phyloP scores from a whole-genome alignment of 1,140 invertebrate genomes.

The Arion vulgaris region DNA sequence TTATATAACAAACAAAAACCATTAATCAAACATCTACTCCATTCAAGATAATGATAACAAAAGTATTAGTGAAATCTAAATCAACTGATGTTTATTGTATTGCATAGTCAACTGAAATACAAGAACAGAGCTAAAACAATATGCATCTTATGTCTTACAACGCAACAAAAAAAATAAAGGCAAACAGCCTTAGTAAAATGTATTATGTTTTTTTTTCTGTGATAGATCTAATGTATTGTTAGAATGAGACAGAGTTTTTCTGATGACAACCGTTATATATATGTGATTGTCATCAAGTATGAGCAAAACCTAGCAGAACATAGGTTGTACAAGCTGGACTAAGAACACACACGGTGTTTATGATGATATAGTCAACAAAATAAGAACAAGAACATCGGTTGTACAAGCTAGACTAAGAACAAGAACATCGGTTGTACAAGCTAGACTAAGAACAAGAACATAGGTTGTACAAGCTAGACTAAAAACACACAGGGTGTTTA shows the following conservation, averaged over 20 bases:
- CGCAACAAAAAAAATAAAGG: no score
- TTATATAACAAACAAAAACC: no score
- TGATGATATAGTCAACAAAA: background rate
- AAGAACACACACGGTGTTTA: background rate
- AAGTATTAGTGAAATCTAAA: background rate
- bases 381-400: background rate
- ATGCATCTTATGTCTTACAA: slow-evolving; percentile 9
- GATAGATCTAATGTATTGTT: background rate
- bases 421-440: no score
- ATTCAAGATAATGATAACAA: background rate
- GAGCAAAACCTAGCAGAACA: background rate
- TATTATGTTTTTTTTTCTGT: background rate
- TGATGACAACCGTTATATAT: background rate
- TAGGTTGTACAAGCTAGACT: background rate
- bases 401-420: no score
- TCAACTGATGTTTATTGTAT: slow-evolving; percentile 13
- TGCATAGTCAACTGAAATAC: slow-evolving; percentile 17
- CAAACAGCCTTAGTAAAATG: background rate
- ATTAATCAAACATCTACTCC: no score
- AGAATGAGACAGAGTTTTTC: background rate
- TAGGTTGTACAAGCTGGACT: background rate
- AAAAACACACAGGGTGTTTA: background rate
- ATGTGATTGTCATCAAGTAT: background rate
- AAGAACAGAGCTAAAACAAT: background rate
- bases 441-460: no score